Evolutionary conservation across 2,797 vertebrate species (phyloP), one percentile per base, ranked within the genome.

Genomic region (Tokudaia tokunoshimensis): DNA sequence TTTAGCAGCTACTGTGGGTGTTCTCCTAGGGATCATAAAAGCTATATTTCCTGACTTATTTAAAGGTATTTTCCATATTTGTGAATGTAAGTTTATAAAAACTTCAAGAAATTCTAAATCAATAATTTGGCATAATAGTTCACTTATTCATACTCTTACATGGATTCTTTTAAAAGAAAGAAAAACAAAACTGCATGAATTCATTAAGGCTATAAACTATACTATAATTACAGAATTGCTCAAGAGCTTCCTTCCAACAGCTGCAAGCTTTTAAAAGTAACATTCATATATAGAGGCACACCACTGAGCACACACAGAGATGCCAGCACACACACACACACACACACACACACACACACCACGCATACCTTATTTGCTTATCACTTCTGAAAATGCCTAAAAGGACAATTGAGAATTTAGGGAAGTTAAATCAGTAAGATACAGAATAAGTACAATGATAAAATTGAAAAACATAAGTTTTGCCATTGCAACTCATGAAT

Each of bases 191-290:
- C 22, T 92, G 6, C 47, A 95, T 84, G 50, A 24, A 89, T 93
- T 94, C 83, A 89, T 96, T 95, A 92, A 93, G 44, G 37, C 37
- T 94, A 85, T 86, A 90, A 63, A 93, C 34, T 47, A 37, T 22
- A 89, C n/a, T 93, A 3, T 90, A 95, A 97, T 95, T 93, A 87
- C 34, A 81, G 61, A 50, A 79, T 97, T 97, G 92, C 85, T 94
- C 80, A 92, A 94, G 41, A 89, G 89, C 82, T 94, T 86, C 52
- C 75, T 96, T 97, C 52, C 20, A 96, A 92, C 70, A 95, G 91
- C 91, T 94, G 63, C 79, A 52, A 90, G 70, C 89, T 75, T 95
- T 96, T 94, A 94, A 96, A 93, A 72, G 89, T 61, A 90, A 90
- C 65, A 65, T 11, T 63, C 20, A 72, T 17, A 59, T 17, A 37